phyloP scores from a whole-genome alignment of 2,888 invertebrate species.

The Yponomeuta evonymella region DNA sequence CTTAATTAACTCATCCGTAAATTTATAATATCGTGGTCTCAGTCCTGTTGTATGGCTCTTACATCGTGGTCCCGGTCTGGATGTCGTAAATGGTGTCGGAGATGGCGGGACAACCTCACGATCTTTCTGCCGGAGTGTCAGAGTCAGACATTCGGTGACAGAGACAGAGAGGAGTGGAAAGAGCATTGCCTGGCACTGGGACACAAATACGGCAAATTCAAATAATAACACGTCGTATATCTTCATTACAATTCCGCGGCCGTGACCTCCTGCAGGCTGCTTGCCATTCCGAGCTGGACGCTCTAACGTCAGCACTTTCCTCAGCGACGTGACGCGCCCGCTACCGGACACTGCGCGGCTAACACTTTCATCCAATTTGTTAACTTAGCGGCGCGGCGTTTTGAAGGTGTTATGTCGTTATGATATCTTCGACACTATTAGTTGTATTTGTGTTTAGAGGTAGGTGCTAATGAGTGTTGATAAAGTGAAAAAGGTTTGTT shows the following conservation, averaged over 20 bases:
- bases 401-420: background rate
- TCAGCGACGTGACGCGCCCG: constrained; percentile 44
- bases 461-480: background rate
- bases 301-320: constrained; percentile 45
- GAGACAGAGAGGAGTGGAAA: too few species aligned
- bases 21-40: too few species aligned
- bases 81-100: too few species aligned
- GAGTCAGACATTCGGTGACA: too few species aligned
- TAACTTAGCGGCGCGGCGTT: background rate
- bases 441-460: background rate
- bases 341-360: constrained; percentile 31
- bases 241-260: constrained; percentile 38
- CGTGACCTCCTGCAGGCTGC: constrained; percentile 31
- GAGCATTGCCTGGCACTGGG: too few species aligned
- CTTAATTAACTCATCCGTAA: too few species aligned
- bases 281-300: constrained; percentile 25
- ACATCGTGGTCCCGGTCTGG: too few species aligned
- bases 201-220: too few species aligned
- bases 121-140: too few species aligned
- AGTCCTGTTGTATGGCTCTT: too few species aligned
- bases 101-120: too few species aligned
- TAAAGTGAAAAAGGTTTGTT: background rate
- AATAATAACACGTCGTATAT: background rate
- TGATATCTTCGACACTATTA: background rate
- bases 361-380: constrained; percentile 48